These are phyloP conservation scores for Rhinopomastus cyanomelas DNA, from an alignment of 2,113 vertebrate species.

Conservation along the genomic window DNA sequence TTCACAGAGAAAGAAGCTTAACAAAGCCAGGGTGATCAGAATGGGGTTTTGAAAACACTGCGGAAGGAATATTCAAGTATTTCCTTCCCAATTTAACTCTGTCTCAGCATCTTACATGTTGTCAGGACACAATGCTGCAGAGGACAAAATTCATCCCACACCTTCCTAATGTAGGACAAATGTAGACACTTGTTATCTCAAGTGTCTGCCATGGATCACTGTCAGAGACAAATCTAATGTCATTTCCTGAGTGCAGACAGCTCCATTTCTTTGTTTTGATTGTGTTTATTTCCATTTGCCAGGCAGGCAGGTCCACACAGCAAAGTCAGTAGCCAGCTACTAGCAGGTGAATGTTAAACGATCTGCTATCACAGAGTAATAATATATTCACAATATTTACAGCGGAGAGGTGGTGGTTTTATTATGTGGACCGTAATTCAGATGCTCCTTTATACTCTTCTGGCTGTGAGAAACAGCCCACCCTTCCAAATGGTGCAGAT, in stretches of 20 bases:
- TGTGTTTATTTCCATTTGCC: constrained; percentile 6
- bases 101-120: background rate
- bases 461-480: background rate
- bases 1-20: background rate
- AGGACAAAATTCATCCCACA: constrained; percentile 7
- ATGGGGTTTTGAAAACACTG: background rate
- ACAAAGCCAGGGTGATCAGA: background rate
- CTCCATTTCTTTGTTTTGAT: background rate
- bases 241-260: background rate
- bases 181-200: constrained; percentile 3
- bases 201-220: background rate
- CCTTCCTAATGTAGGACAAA: constrained; percentile 22
- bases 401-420: background rate
- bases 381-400: background rate
- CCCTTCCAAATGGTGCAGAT: background rate
- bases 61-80: background rate
- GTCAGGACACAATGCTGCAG: background rate
- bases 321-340: constrained; percentile 1
- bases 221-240: background rate
- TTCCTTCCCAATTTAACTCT: background rate
- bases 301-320: background rate
- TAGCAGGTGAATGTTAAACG: background rate
- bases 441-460: background rate
- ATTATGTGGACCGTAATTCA: background rate
- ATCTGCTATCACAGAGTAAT: constrained; percentile 21